Conservation (phyloP, 1,140 invertebrate genomes). For the Aphelenchoides fujianensis region DNA sequence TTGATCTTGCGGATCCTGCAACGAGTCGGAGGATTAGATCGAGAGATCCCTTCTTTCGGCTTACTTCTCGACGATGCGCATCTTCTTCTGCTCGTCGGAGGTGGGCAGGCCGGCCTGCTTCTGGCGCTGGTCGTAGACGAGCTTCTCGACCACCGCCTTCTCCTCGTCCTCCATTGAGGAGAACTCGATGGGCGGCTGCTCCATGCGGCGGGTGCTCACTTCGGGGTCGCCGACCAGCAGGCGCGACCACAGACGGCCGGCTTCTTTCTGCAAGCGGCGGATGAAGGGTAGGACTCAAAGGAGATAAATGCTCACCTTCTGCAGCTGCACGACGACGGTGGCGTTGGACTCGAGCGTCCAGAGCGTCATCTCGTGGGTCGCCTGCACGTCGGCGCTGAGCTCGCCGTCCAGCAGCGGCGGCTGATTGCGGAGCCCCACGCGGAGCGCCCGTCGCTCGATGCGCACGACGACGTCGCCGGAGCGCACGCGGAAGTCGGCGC, state of each 20-base stretch:
- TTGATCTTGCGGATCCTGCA: background rate
- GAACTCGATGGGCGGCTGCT: conserved; percentile 92
- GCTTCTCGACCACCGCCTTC: conserved; percentile 92
- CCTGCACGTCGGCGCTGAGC: conserved; percentile 81
- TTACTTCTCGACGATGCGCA: conserved; percentile 77
- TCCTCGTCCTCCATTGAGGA: conserved; percentile 96
- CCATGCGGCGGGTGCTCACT: conserved; percentile 94
- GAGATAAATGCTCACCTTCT: conserved; percentile 73
- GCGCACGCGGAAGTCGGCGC: conserved; percentile 73
- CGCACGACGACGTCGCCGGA: conserved; percentile 79
- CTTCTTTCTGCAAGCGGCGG: conserved; percentile 69
- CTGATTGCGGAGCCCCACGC: conserved; percentile 83
- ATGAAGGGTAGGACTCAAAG: background rate
- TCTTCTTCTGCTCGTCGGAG: conserved; percentile 96
- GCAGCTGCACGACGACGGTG: conserved; percentile 69
- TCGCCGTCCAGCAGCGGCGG: conserved; percentile 85
- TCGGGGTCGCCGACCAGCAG: conserved; percentile 84
- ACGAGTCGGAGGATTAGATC: background rate
- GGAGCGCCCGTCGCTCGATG: conserved; percentile 77
- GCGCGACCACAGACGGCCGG: conserved; percentile 97
- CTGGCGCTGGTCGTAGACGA: conserved; percentile 92
- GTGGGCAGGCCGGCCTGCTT: conserved; percentile 85
- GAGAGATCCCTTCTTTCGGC: background rate
- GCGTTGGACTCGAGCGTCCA: background rate
- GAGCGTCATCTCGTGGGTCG: conserved; percentile 80